Evolutionary conservation across 2,113 vertebrate genomes (phyloP), one percentile per base, ranked within the genome.

Genomic region (Oncorhynchus mykiss): DNA sequence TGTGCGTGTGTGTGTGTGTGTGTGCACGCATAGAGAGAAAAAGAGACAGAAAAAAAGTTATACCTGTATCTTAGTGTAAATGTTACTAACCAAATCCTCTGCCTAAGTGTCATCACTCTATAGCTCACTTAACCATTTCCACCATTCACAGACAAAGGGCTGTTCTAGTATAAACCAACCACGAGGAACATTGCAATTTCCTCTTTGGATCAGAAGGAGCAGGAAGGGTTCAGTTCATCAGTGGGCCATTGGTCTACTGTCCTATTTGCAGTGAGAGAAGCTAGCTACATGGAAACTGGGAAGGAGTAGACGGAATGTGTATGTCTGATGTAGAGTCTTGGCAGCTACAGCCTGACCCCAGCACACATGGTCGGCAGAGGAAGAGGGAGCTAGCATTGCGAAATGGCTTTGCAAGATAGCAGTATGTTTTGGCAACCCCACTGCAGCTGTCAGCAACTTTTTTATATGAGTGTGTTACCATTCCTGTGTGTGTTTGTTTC

Each of bases 351-450:
- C 39, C 71, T 87, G 85, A 90, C 88, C 86, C 20, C 22, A 79
- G 80, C 72, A 82, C 81, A 82, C 76, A 76, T 59, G 73, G 73
- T 64, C 75, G 8, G 8, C 8, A 39, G 39, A 39, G 67, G 80
- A 54, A 79, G 83, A 71, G 80, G 80, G 81, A 86, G 85, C 75
- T 6, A 73, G 84, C 73, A 34, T 90, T 91, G 88, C 72, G 72
- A 92, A 93, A 92, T 66, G 78, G 34, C 92, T 92, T 91, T 89
- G 88, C 88, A 92, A 92, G 87, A 93, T 81, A 90, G 87, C 22
- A 39, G 72, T 82, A 67, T 4, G 66, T 83, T 90, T 86, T 91
- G 81, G 88, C 88, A 88, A 84, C 73, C 74, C 64, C 64, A 75
- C 72, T 88, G 82, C 84, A 82, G 80, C 81, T 80, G 80, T 91